phyloP scores from a whole-genome alignment of 2,797 vertebrate species.

The Brachyalestes nurse region DNA sequence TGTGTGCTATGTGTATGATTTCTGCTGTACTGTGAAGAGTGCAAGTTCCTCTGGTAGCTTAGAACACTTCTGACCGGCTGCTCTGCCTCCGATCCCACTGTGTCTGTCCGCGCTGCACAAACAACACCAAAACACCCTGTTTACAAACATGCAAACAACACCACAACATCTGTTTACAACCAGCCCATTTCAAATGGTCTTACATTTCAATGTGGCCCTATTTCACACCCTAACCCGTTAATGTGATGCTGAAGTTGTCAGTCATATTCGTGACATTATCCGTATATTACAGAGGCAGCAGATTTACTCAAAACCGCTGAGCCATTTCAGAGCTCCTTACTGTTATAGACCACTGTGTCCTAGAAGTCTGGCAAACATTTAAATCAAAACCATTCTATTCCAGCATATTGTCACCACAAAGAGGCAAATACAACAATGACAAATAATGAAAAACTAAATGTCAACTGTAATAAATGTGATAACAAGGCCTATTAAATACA shows the following conservation, averaged over 20 bases:
- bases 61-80: slow-evolving; percentile 90
- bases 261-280: background rate
- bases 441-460: too few species aligned
- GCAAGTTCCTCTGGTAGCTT: slow-evolving; percentile 96
- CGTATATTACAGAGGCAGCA: background rate
- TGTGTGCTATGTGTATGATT: slow-evolving; percentile 86
- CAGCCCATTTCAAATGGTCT: background rate
- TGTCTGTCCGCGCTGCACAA: slow-evolving; percentile 81
- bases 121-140: slow-evolving; percentile 51
- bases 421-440: too few species aligned
- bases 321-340: background rate
- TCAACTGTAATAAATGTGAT: too few species aligned
- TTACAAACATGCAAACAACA: slow-evolving; percentile 35
- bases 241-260: background rate
- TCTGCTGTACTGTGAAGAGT: slow-evolving; percentile 91
- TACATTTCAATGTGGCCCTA: background rate
- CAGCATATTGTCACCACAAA: background rate
- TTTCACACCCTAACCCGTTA: background rate
- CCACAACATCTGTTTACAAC: slow-evolving; percentile 23
- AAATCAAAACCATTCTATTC: background rate
- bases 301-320: background rate
- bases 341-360: background rate
- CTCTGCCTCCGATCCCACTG: slow-evolving; percentile 84
- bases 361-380: background rate
- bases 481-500: too few species aligned